Base-by-base conservation (phyloP, 2,113 vertebrate genomes). In the Gallinago paraguaiae region DNA sequence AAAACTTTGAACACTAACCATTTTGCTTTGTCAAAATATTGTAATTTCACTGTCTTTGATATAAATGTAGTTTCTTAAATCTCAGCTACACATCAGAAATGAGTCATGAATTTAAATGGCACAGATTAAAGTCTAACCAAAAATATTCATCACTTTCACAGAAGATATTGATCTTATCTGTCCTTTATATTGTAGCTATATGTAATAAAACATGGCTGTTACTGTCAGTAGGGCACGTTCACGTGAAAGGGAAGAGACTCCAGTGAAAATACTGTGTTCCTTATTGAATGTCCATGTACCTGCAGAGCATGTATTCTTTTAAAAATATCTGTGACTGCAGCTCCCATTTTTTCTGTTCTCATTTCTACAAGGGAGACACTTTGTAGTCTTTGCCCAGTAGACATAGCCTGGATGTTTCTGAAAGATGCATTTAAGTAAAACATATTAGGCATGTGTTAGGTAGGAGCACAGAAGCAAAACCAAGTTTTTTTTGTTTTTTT, bases 11-110 rank as follows among this genome's bases (percentile, higher is more conserved):
- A 74, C 75, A n/a, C 33, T 91, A 90, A 89, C 65, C 77, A 80
- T 63, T 84, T 92, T 51, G 7, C 37, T 93, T 84, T 97, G 84
- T 97, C 96, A 97, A 97, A 97, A 96, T 96, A 93, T 94, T 95
- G 31, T 72, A 96, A 93, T 72, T 90, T 96, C 63, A 48, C 57
- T 90, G 75, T 63, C 74, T 95, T 84, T 96, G 78, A 76, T 90
- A 84, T 83, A 95, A 95, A 92, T 89, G 53, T 88, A 64, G 81
- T 85, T 92, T 56, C 70, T 88, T 84, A 92, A 94, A 96, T 95
- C 68, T 91, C 67, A 56, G 64, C 88, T 54, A 53, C 70, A 51
- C 72, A 35, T 92, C 79, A 60, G 80, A 87, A 87, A 63, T 96
- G 86, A 97, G 63, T 93, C 78, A 83, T 77, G 31, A 92, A 94